phyloP scores from a whole-genome alignment of 2,113 vertebrate species.

The Laterallus jamaicensis region DNA sequence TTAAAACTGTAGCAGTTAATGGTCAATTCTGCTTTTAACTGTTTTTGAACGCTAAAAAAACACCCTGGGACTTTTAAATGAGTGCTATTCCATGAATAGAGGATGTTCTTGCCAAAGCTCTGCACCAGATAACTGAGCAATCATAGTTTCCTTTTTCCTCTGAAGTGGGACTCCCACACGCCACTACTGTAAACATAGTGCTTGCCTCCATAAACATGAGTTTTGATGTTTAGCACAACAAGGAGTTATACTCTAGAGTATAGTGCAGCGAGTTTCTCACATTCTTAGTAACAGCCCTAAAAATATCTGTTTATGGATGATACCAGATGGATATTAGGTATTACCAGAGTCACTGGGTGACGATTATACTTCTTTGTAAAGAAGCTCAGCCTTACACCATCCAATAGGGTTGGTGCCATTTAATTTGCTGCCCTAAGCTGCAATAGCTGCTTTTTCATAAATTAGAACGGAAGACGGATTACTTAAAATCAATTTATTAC shows the following conservation, averaged over 20 bases:
- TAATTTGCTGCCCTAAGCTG: conserved; percentile 36
- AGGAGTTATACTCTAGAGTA: not conserved
- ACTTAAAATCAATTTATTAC: conserved; percentile 41
- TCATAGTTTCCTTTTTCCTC: conserved; percentile 55
- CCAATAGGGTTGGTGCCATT: conserved; percentile 24
- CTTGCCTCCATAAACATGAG: conserved; percentile 33
- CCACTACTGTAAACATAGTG: conserved; percentile 35
- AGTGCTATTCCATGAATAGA: conserved; percentile 58
- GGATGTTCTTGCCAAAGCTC: conserved; percentile 51
- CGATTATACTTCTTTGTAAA: conserved; percentile 57
- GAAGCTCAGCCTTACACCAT: conserved; percentile 54
- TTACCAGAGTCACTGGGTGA: conserved; percentile 33
- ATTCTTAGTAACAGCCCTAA: not conserved
- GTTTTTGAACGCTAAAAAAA: conserved; percentile 52
- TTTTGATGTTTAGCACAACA: conserved; percentile 15
- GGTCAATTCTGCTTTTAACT: conserved; percentile 45
- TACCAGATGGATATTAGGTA: conserved; percentile 65
- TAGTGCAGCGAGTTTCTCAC: conserved; percentile 1
- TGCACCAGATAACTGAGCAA: conserved; percentile 51
- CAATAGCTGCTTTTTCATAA: conserved; percentile 66
- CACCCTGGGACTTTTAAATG: conserved; percentile 47
- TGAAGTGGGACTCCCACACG: conserved; percentile 38
- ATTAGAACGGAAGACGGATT: conserved; percentile 56
- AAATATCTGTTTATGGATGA: conserved; percentile 20
- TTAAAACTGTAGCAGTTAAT: conserved; percentile 17